phyloP scores from a whole-genome alignment of 1,140 invertebrate genomes.

The Pachypsylla venusta region DNA sequence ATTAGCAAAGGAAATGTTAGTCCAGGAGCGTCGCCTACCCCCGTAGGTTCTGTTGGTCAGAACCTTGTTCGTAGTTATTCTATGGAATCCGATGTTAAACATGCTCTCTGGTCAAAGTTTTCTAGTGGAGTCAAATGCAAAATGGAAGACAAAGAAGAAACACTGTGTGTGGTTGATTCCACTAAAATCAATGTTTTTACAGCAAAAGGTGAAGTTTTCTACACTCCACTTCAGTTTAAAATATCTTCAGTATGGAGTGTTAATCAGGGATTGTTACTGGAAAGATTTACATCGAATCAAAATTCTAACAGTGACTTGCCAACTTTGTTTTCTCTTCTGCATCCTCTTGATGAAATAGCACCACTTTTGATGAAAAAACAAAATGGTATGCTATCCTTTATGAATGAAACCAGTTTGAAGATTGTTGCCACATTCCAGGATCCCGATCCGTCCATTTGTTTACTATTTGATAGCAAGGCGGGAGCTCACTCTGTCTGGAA shows the following conservation, averaged over 20 bases:
- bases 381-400: slow-evolving; percentile 36
- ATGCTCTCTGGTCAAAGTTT: slow-evolving; percentile 67
- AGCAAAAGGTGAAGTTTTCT: slow-evolving; percentile 63
- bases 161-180: slow-evolving; percentile 60
- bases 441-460: slow-evolving; percentile 44
- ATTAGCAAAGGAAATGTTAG: slow-evolving; percentile 34
- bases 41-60: slow-evolving; percentile 27
- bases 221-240: slow-evolving; percentile 68
- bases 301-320: slow-evolving; percentile 32
- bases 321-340: slow-evolving; percentile 63
- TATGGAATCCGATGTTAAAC: slow-evolving; percentile 58
- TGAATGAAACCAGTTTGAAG: slow-evolving; percentile 42
- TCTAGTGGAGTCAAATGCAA: slow-evolving; percentile 36
- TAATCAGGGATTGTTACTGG: slow-evolving; percentile 59
- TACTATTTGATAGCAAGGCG: slow-evolving; percentile 59
- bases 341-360: slow-evolving; percentile 77
- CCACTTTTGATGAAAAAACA: slow-evolving; percentile 57
- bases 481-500: slow-evolving; percentile 68
- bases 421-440: slow-evolving; percentile 41
- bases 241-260: slow-evolving; percentile 55
- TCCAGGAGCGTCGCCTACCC: slow-evolving; percentile 15
- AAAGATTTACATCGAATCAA: slow-evolving; percentile 30
- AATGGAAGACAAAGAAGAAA: slow-evolving; percentile 19
- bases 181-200: slow-evolving; percentile 63
- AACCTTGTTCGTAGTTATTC: slow-evolving; percentile 55